phyloP scores from a whole-genome alignment of 2,113 vertebrate genomes.

The Hippocampus guttulatus region DNA sequence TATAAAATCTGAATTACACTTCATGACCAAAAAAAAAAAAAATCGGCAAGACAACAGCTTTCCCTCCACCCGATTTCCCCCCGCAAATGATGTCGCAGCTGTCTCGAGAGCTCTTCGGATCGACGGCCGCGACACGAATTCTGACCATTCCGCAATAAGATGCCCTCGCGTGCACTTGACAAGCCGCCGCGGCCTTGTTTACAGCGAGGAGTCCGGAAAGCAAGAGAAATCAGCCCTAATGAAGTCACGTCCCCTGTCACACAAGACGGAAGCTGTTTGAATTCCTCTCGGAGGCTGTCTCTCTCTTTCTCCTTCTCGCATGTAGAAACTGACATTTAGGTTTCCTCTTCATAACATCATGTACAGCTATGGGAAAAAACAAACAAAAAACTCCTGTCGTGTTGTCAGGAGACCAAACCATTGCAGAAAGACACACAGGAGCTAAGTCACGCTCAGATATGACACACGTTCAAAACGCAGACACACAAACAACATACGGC shows the following conservation, averaged over 20 bases:
- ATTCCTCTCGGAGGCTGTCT: constrained; percentile 42
- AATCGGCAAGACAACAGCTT: neutral
- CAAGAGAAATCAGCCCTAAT: constrained; percentile 31
- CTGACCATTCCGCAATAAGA: constrained; percentile 26
- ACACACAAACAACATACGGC: neutral
- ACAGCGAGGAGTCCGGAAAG: constrained; percentile 1
- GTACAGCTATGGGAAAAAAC: neutral
- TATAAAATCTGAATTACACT: neutral
- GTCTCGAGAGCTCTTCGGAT: neutral
- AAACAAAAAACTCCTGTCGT: neutral
- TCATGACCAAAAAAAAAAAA: neutral
- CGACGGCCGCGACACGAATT: constrained; percentile 14
- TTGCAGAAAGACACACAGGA: neutral
- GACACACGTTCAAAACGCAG: neutral
- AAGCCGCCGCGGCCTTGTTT: constrained; percentile 17
- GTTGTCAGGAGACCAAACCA: neutral
- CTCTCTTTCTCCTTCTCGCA: constrained; percentile 12
- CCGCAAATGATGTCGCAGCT: neutral
- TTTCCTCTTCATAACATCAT: constrained; percentile 3
- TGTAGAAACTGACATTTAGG: constrained; percentile 5
- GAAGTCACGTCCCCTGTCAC: constrained; percentile 54
- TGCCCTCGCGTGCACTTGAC: constrained; percentile 29
- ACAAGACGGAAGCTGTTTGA: constrained; percentile 35
- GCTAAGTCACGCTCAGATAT: neutral
- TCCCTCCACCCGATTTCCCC: neutral